These are phyloP conservation scores for Ptyas mucosa DNA, from an alignment of 2,113 vertebrate genomes.

Conservation along the genomic window DNA sequence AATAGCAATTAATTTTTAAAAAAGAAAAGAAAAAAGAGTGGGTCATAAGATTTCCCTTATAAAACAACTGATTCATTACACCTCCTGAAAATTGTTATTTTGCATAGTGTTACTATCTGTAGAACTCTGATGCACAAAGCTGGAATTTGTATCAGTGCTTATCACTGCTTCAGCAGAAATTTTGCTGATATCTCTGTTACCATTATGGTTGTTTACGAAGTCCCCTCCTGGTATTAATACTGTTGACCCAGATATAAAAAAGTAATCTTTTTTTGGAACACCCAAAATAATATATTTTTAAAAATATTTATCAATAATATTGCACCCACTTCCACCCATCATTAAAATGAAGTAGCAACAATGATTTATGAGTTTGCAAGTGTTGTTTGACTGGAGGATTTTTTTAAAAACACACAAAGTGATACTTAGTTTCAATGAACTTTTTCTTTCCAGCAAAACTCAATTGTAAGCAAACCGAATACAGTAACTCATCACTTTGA, in stretches of 20 bases:
- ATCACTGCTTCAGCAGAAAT: conserved; percentile 48
- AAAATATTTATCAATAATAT: background rate
- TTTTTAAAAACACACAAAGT: background rate
- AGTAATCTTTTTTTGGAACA: conserved; percentile 44
- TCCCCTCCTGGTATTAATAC: conserved; percentile 41
- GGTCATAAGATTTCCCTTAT: background rate
- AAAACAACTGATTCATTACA: conserved; percentile 35
- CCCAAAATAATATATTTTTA: background rate
- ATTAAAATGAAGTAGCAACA: conserved; percentile 1
- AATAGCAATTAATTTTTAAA: background rate
- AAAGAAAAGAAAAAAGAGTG: background rate
- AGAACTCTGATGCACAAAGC: conserved; percentile 33
- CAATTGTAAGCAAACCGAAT: conserved; percentile 6
- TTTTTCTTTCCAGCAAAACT: background rate
- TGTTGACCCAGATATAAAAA: conserved; percentile 29
- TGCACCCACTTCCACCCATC: background rate
- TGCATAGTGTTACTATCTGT: background rate
- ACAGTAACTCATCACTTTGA: conserved; percentile 17
- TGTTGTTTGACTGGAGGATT: background rate
- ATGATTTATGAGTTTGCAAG: conserved; percentile 6
- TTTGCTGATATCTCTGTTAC: conserved; percentile 43
- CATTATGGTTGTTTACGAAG: conserved; percentile 27
- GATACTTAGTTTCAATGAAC: background rate
- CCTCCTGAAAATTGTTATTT: conserved; percentile 11
- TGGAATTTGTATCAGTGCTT: conserved; percentile 41